phyloP scores from a whole-genome alignment of 2,888 invertebrate genomes.

The Aricia artaxerxes region DNA sequence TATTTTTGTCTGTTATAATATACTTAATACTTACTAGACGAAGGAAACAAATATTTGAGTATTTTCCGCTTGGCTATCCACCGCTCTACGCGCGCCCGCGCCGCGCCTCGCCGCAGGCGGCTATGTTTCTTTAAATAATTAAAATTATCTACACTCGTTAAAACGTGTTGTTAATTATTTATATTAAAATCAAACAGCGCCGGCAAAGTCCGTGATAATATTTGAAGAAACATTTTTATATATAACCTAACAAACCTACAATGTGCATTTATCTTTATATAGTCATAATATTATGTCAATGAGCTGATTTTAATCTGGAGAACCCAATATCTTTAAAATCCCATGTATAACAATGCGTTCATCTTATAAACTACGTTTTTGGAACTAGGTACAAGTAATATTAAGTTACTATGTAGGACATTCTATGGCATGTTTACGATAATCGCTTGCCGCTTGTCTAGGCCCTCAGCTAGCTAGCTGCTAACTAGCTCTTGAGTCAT shows the following conservation, averaged over 20 bases:
- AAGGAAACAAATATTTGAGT: conserved; percentile 3
- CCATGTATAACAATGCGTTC: too few relatives aligned
- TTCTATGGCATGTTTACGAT: too few relatives aligned
- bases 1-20: neutral
- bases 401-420: too few relatives aligned
- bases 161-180: conserved; percentile 15
- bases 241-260: neutral
- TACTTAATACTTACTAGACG: neutral
- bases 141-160: neutral
- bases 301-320: too few relatives aligned
- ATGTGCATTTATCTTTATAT: neutral
- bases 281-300: neutral
- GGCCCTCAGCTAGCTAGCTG: neutral
- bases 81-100: neutral
- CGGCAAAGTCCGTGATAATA: neutral
- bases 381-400: too few relatives aligned
- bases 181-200: conserved; percentile 3
- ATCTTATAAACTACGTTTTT: too few relatives aligned
- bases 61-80: neutral
- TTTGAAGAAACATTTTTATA: neutral
- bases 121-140: conserved; percentile 32
- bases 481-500: neutral
- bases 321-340: too few relatives aligned
- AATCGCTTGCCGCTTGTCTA: too few relatives aligned
- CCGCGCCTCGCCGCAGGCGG: conserved; percentile 36